Percentiles rank a stretch among this genome's conserved stretches.
Evolutionary conservation across 2,113 vertebrate genomes (phyloP).

Genomic region (Sterrhoptilus dennistouni): DNA sequence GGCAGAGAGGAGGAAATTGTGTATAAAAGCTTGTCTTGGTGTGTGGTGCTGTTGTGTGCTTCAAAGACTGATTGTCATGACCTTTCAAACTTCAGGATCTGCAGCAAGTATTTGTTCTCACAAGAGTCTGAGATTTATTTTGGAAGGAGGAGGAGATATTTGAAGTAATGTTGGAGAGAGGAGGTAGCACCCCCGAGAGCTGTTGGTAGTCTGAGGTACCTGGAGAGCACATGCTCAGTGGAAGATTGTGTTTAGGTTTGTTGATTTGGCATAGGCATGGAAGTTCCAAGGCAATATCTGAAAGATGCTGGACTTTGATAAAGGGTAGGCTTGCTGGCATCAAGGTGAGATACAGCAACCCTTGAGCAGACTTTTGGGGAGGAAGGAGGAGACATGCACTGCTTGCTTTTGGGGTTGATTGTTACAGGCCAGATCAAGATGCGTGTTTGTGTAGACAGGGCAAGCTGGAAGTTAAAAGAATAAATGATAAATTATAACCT

Average conservation of each 20-base stretch:
- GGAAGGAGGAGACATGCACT: background rate
- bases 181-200: background rate
- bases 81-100: background rate
- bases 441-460: accelerated
- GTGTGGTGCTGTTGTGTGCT: background rate
- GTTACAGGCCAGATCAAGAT: background rate
- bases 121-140: background rate
- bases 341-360: background rate
- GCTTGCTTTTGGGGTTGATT: background rate
- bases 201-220: background rate
- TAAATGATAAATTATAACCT: background rate
- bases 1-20: background rate
- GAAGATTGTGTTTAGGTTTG: background rate
- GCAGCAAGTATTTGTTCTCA: background rate
- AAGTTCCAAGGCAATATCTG: background rate
- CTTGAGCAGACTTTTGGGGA: background rate
- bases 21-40: background rate
- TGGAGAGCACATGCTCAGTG: background rate
- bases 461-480: background rate
- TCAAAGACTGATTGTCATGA: background rate
- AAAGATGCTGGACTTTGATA: background rate
- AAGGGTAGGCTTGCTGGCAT: background rate
- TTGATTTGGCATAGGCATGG: background rate
- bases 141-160: background rate
- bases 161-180: background rate